A percentile compares a stretch with the other conserved stretches of the same genome.
These are phyloP conservation scores for Osmoderma eremita DNA, from an alignment of 2,888 invertebrate species.

Conservation along the genomic window DNA sequence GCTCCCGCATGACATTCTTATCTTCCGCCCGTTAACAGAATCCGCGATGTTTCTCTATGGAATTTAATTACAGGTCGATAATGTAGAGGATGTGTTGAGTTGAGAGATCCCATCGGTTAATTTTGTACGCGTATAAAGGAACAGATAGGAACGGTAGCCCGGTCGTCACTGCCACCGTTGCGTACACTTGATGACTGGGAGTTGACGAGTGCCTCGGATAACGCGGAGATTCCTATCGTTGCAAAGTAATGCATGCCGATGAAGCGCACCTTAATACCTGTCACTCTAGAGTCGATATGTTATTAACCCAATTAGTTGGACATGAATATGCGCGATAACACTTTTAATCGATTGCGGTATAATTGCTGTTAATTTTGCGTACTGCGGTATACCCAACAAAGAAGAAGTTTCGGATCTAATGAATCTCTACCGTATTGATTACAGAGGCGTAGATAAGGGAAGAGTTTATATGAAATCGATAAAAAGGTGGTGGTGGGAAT, in stretches of 20 bases:
- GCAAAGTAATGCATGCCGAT: conserved; percentile 2
- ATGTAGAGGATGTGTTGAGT: conserved; percentile 31
- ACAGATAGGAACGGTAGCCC: neutral
- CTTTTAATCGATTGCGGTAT: no score
- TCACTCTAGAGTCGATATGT: conserved; percentile 17
- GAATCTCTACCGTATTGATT: no score
- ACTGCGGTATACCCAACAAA: no score
- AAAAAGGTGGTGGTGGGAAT: no score
- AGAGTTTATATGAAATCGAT: no score
- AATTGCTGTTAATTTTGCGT: no score
- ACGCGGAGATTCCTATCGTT: conserved; percentile 15
- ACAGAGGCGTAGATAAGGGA: no score
- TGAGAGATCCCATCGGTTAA: conserved; percentile 28
- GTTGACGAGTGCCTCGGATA: conserved; percentile 13
- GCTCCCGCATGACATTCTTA: conserved; percentile 20
- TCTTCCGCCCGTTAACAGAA: conserved; percentile 8
- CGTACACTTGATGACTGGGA: neutral
- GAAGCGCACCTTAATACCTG: conserved; percentile 24
- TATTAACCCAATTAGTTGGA: conserved; percentile 30
- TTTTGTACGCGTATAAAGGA: conserved; percentile 24
- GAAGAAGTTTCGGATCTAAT: no score
- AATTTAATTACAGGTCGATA: conserved; percentile 32
- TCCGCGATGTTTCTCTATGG: conserved; percentile 18
- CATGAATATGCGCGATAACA: neutral
- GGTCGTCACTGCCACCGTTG: conserved; percentile 6